These are phyloP conservation scores for Xestia rhomboidea DNA, from an alignment of 2,888 invertebrate species.

Conservation along the genomic window DNA sequence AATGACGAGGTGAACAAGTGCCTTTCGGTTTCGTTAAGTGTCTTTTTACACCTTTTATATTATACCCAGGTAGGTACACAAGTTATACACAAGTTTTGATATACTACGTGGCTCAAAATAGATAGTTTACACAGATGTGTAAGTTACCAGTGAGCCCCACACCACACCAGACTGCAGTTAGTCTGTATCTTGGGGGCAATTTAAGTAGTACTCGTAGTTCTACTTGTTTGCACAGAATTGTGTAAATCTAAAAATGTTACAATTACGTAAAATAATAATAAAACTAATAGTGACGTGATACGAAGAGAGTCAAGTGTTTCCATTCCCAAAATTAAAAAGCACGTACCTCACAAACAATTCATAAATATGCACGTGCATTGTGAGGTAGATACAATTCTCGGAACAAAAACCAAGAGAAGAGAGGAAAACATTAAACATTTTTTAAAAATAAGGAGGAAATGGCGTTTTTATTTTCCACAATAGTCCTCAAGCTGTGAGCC, in stretches of 20 bases:
- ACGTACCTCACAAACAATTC: not conserved
- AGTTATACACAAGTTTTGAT: not conserved
- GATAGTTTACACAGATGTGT: not conserved
- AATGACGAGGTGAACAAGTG: no score
- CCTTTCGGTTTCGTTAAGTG: no score
- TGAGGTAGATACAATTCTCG: conserved; percentile 2
- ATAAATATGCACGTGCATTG: not conserved
- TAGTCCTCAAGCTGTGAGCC: conserved; percentile 25
- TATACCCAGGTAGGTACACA: not conserved
- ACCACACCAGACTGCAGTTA: no score
- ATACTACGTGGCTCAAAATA: not conserved
- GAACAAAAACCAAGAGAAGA: conserved; percentile 4
- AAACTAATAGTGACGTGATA: not conserved
- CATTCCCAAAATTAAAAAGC: not conserved
- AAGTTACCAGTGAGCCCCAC: not conserved
- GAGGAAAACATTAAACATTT: not conserved
- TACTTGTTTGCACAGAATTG: not conserved
- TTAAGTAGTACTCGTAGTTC: no score
- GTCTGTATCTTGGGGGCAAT: not conserved
- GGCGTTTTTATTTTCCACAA: conserved; percentile 33
- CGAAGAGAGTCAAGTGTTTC: not conserved
- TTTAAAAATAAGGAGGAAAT: conserved; percentile 9
- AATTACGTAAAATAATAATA: not conserved
- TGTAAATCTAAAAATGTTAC: not conserved
- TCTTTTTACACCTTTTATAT: no score